phyloP scores from a whole-genome alignment of 2,888 invertebrate genomes.

The Ceriagrion tenellum region DNA sequence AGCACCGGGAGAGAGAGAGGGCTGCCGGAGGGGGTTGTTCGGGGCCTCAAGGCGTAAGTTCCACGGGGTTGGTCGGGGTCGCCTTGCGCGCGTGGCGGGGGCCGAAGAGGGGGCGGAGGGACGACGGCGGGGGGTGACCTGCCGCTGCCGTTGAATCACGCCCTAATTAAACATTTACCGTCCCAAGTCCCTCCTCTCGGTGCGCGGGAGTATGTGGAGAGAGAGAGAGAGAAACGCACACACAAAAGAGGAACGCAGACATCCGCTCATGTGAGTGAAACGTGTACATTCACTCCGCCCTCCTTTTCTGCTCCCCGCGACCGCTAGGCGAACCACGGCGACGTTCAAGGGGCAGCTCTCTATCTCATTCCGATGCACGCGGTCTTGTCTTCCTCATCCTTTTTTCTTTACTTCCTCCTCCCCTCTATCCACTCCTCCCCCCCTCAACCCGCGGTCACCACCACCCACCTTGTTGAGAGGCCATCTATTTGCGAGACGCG shows the following conservation, averaged over 20 bases:
- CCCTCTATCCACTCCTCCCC: not conserved
- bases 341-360: not conserved
- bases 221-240: too few species aligned
- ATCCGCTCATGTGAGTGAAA: not conserved
- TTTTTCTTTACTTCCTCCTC: not conserved
- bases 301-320: too few species aligned
- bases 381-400: not conserved
- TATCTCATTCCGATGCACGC: too few species aligned
- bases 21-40: too few species aligned
- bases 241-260: not conserved
- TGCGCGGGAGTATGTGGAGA: not conserved
- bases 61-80: not conserved
- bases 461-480: not conserved
- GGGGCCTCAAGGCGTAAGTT: not conserved
- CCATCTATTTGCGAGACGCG: not conserved
- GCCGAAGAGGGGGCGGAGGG: not conserved
- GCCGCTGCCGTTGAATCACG: not conserved
- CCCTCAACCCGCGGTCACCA: not conserved
- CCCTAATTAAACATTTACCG: slow-evolving; percentile 26
- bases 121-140: not conserved
- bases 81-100: not conserved
- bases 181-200: not conserved
- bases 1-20: not conserved
- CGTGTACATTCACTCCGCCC: not conserved
- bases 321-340: not conserved